These are phyloP conservation scores for Spermophilus dauricus DNA, from an alignment of 2,113 vertebrate species.

Conservation along the genomic window DNA sequence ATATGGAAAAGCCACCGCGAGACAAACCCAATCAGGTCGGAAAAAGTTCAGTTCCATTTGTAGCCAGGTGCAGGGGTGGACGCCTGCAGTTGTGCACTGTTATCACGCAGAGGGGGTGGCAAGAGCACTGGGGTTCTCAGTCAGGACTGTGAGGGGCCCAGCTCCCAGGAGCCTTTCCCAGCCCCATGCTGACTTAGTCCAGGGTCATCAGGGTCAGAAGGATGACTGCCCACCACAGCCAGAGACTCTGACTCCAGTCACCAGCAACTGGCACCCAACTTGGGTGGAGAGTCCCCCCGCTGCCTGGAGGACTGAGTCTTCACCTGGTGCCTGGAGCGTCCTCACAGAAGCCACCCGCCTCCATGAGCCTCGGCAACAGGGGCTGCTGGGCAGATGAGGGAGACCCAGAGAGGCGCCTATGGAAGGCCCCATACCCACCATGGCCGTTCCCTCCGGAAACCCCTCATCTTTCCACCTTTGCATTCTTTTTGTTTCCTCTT, in stretches of 20 bases:
- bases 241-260: accelerated
- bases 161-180: accelerated
- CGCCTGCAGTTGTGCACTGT: accelerated
- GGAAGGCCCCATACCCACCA: accelerated
- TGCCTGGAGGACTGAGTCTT: background rate
- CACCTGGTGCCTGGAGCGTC: background rate
- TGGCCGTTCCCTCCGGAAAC: background rate
- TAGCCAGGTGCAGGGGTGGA: too few species aligned
- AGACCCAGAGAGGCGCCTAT: accelerated
- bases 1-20: background rate
- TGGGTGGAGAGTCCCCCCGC: background rate
- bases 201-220: background rate
- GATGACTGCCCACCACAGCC: accelerated
- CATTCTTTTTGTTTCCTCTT: background rate
- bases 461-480: too few species aligned
- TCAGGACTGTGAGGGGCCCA: background rate
- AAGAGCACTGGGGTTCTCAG: accelerated
- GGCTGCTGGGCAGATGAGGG: too few species aligned
- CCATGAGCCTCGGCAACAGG: accelerated
- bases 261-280: background rate
- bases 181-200: accelerated
- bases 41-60: background rate
- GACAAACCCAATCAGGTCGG: background rate
- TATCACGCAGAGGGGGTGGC: too few species aligned
- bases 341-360: too few species aligned